These are phyloP conservation scores for Eurytoma californica DNA, from an alignment of 2,888 invertebrate genomes.

Conservation along the genomic window DNA sequence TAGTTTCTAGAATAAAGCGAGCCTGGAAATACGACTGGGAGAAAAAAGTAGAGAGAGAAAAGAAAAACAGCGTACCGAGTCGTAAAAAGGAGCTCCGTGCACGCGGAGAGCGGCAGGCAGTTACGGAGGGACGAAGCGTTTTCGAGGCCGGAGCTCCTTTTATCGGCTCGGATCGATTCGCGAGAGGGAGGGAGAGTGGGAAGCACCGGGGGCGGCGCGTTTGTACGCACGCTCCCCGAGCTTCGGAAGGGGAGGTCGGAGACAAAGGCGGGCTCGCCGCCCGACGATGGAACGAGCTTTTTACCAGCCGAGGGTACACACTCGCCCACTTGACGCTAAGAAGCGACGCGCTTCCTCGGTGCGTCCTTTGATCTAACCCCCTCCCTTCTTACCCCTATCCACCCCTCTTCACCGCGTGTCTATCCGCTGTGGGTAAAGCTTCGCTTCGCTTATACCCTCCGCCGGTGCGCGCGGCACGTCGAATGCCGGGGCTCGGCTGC, in stretches of 20 bases:
- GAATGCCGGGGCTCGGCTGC: background rate
- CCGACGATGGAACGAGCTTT: constrained; percentile 15
- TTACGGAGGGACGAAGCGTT: background rate
- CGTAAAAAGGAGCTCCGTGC: constrained; percentile 11
- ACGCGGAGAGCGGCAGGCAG: background rate
- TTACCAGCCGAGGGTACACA: constrained; percentile 35
- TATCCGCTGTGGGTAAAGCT: constrained; percentile 36
- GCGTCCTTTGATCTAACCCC: no score
- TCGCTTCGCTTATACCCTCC: background rate
- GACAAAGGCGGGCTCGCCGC: background rate
- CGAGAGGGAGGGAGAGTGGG: background rate
- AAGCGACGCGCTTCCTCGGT: no score
- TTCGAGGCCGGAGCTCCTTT: constrained; percentile 43
- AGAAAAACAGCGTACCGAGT: background rate
- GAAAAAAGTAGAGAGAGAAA: background rate
- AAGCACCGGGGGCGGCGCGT: background rate
- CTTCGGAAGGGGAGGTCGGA: background rate
- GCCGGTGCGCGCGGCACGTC: background rate
- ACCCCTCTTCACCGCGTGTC: constrained; percentile 8
- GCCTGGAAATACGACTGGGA: background rate
- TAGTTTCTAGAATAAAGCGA: constrained; percentile 22
- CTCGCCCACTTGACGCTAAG: no score
- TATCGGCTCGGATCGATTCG: constrained; percentile 40
- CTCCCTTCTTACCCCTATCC: no score
- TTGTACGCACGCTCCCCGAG: constrained; percentile 31